A percentile compares a stretch with the other conserved stretches of the same genome.
Evolutionary conservation across 1,140 invertebrate genomes (phyloP).

Genomic region (Drosophila lowei): DNA sequence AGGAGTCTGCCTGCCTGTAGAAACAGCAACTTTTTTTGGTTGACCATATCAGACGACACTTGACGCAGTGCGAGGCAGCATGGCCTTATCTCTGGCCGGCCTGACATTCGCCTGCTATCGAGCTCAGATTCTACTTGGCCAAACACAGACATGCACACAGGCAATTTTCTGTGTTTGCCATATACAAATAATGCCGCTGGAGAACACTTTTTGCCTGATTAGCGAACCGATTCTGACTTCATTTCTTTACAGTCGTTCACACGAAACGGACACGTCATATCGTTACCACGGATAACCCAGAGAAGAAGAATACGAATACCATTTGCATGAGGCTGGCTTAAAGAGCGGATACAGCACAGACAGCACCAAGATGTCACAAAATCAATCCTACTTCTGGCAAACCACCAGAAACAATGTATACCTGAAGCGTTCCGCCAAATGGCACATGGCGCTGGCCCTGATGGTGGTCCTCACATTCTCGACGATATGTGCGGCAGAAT

Average conservation of each 20-base stretch:
- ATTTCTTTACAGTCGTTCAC: slow-evolving; percentile 59
- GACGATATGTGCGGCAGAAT: slow-evolving; percentile 75
- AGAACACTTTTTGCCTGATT: slow-evolving; percentile 67
- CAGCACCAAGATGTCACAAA: slow-evolving; percentile 78
- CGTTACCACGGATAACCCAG: slow-evolving; percentile 14
- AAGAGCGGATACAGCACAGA: slow-evolving; percentile 21
- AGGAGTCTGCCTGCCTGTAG: not conserved
- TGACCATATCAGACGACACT: slow-evolving; percentile 68
- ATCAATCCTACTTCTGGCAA: slow-evolving; percentile 83
- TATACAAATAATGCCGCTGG: slow-evolving; percentile 36
- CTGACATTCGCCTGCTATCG: slow-evolving; percentile 21
- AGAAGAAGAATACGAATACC: not conserved
- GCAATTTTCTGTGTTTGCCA: slow-evolving; percentile 41
- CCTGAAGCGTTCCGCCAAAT: slow-evolving; percentile 78
- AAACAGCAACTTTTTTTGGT: slow-evolving; percentile 31
- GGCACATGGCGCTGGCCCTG: slow-evolving; percentile 74
- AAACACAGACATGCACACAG: slow-evolving; percentile 44
- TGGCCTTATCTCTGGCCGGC: slow-evolving; percentile 60
- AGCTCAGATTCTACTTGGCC: slow-evolving; percentile 32
- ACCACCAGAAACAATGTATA: slow-evolving; percentile 82
- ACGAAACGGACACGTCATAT: slow-evolving; percentile 54
- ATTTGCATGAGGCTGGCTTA: slow-evolving; percentile 39
- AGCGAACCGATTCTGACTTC: slow-evolving; percentile 29
- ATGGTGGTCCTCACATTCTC: slow-evolving; percentile 79
- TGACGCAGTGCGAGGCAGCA: slow-evolving; percentile 53